Percentiles rank a stretch among this genome's conserved stretches.
phyloP scores from a whole-genome alignment of 30 jellyfish, hydroid and myxozoan species.

The Aurelia aurita region DNA sequence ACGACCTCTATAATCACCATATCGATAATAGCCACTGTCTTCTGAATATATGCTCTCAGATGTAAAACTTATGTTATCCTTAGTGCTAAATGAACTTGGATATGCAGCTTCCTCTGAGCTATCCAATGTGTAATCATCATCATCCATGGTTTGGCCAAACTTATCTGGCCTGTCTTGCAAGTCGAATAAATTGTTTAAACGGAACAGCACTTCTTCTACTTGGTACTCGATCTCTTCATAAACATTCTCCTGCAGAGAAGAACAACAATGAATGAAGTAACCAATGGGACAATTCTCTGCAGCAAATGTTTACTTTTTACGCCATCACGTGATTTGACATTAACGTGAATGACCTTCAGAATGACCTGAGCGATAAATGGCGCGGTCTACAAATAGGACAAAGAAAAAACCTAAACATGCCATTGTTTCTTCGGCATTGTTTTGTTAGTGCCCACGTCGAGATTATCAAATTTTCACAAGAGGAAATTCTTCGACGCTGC shows the following conservation, averaged over 20 bases:
- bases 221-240: constrained; percentile 71
- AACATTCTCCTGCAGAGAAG: constrained; percentile 39
- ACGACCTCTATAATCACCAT: constrained; percentile 27
- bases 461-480: no score
- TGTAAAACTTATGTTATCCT: constrained; percentile 65
- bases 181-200: constrained; percentile 56
- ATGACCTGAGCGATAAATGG: no score
- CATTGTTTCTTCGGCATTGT: no score
- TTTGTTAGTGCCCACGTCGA: no score
- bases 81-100: constrained; percentile 70
- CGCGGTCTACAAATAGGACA: no score
- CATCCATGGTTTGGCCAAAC: constrained; percentile 5
- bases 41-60: constrained; percentile 68
- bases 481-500: no score
- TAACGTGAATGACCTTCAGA: no score
- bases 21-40: constrained; percentile 61
- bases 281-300: no score
- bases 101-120: constrained; percentile 80
- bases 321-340: no score
- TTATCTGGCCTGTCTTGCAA: constrained; percentile 43
- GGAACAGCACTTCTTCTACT: constrained; percentile 70
- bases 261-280: background rate
- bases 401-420: no score
- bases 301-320: no score
- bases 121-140: constrained; percentile 55